Percentiles rank a stretch among this genome's conserved stretches.
phyloP scores from a whole-genome alignment of 2,113 vertebrate genomes.

The Cettia cetti region DNA sequence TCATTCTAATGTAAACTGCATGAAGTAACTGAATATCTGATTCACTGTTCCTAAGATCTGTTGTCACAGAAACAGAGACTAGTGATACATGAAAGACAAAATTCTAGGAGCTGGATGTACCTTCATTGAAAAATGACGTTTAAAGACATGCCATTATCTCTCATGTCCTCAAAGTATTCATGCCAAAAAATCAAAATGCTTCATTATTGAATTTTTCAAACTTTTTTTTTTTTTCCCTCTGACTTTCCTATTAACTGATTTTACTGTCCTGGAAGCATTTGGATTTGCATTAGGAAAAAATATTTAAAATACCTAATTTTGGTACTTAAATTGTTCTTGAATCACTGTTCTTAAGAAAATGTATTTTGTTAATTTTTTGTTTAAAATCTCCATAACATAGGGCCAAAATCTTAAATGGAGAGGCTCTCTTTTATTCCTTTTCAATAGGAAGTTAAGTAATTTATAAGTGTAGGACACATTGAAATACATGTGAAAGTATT shows the following conservation, averaged over 20 bases:
- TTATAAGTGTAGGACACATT: not conserved
- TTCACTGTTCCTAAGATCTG: not conserved
- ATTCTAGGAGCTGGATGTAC: not conserved
- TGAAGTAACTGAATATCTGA: not conserved
- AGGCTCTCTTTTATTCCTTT: not conserved
- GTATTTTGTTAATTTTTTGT: not conserved
- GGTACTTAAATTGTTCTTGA: not conserved
- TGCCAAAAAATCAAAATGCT: not conserved
- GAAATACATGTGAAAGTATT: not conserved
- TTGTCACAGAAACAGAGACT: constrained; percentile 26
- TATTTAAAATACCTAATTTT: not conserved
- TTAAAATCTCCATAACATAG: not conserved
- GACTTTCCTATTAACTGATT: not conserved
- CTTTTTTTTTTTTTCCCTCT: not conserved
- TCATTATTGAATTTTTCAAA: not conserved
- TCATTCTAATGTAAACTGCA: not conserved
- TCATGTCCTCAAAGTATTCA: not conserved
- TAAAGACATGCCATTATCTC: not conserved
- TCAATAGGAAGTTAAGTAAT: not conserved
- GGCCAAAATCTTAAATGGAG: not conserved
- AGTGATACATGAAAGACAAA: not conserved
- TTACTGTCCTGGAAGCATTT: not conserved
- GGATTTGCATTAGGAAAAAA: not conserved
- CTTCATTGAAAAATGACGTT: not conserved
- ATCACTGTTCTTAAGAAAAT: not conserved